Conservation (phyloP, 2,113 vertebrate species). For the Bettongia penicillata region DNA sequence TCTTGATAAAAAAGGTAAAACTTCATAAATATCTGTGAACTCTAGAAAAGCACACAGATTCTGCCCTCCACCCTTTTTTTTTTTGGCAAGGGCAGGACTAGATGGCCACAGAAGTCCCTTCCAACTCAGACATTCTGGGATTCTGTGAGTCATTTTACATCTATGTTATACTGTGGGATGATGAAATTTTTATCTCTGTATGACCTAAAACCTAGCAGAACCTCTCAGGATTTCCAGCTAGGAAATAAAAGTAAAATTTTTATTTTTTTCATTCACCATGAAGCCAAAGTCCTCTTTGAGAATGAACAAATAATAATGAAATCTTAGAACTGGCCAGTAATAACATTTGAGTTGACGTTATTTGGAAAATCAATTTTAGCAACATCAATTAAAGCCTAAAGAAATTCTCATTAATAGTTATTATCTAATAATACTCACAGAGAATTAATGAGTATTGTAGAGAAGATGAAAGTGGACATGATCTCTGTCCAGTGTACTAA, state of each 20-base stretch:
- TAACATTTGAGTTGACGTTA: conserved; percentile 35
- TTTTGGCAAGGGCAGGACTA: neutral
- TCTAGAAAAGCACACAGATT: neutral
- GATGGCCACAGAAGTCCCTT: neutral
- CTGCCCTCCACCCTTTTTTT: no score
- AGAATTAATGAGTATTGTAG: conserved; percentile 44
- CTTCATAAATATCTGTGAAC: neutral
- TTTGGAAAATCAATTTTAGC: conserved; percentile 42
- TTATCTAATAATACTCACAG: conserved; percentile 55
- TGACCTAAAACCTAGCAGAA: neutral
- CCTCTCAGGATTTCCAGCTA: neutral
- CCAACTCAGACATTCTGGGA: neutral
- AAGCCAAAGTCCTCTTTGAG: neutral
- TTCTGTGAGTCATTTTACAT: neutral
- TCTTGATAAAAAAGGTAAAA: neutral
- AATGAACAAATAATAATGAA: no score
- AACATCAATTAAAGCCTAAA: conserved; percentile 52
- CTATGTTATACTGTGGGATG: neutral
- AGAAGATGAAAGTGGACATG: conserved; percentile 7
- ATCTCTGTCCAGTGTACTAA: neutral
- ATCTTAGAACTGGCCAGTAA: conserved; percentile 19
- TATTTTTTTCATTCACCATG: neutral
- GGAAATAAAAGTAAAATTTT: conserved; percentile 35
- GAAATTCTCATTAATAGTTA: conserved; percentile 71
- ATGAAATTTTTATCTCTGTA: neutral